Evolutionary conservation across 2,888 invertebrate genomes (phyloP).

Genomic region (Candidula unifasciata): DNA sequence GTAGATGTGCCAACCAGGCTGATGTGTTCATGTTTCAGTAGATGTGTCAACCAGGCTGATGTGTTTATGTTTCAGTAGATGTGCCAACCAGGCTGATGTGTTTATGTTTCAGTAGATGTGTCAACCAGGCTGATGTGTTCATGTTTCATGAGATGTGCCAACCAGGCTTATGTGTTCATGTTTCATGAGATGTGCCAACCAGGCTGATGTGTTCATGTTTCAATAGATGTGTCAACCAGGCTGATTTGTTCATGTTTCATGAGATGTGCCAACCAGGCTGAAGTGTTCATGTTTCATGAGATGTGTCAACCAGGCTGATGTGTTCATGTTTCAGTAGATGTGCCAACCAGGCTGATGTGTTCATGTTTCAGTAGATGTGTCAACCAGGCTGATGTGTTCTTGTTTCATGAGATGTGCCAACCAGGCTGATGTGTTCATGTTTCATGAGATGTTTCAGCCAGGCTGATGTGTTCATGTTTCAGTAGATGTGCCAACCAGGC

Average conservation of each 20-base stretch:
- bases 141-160: conserved; percentile 66
- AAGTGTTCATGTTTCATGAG: conserved; percentile 65
- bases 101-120: conserved; percentile 75
- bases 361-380: conserved; percentile 75
- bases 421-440: background rate
- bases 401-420: conserved; percentile 66
- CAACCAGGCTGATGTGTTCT: background rate
- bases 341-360: background rate
- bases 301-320: background rate
- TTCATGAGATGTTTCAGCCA: conserved; percentile 66
- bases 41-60: background rate
- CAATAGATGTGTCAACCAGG: conserved; percentile 66
- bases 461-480: background rate
- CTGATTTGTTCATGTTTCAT: conserved; percentile 64
- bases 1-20: conserved; percentile 65
- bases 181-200: conserved; percentile 66
- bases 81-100: background rate
- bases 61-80: conserved; percentile 75
- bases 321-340: conserved; percentile 75
- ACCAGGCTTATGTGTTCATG: background rate
- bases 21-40: conserved; percentile 74
- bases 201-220: background rate
- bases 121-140: background rate
- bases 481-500: conserved; percentile 75
- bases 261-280: background rate